Conservation (phyloP, 2,888 invertebrate species). For the Chloroclysta siterata region DNA sequence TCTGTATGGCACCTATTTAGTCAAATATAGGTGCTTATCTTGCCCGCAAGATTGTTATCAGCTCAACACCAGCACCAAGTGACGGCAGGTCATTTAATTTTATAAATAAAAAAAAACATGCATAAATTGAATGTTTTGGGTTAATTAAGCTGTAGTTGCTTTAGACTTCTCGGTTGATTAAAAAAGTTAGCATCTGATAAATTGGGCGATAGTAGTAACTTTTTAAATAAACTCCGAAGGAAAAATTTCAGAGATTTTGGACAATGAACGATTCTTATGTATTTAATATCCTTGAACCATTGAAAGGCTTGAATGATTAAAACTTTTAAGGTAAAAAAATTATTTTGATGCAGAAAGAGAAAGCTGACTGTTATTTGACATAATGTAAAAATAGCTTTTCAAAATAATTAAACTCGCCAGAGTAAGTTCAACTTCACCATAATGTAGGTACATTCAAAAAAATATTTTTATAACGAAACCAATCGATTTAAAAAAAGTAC, state of each 20-base stretch:
- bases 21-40: background rate
- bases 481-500: background rate
- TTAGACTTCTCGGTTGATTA: constrained; percentile 7
- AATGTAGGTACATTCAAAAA: no score
- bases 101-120: constrained; percentile 26
- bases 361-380: no score
- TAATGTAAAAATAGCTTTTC: no score
- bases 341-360: no score
- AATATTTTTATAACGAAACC: no score
- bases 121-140: background rate
- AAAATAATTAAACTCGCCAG: no score
- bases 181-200: constrained; percentile 25
- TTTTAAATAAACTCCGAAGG: background rate
- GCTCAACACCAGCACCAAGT: constrained; percentile 14
- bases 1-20: background rate
- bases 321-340: no score
- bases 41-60: background rate
- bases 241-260: background rate
- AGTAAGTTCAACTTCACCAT: no score
- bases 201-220: constrained; percentile 21
- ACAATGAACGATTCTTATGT: background rate
- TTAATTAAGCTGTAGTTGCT: constrained; percentile 10
- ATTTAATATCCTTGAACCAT: no score
- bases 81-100: constrained; percentile 23
- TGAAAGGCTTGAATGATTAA: no score